Evolutionary conservation across 2,113 vertebrate species (phyloP), one percentile per base, ranked within the genome.

Genomic region (Okapia johnstoni): DNA sequence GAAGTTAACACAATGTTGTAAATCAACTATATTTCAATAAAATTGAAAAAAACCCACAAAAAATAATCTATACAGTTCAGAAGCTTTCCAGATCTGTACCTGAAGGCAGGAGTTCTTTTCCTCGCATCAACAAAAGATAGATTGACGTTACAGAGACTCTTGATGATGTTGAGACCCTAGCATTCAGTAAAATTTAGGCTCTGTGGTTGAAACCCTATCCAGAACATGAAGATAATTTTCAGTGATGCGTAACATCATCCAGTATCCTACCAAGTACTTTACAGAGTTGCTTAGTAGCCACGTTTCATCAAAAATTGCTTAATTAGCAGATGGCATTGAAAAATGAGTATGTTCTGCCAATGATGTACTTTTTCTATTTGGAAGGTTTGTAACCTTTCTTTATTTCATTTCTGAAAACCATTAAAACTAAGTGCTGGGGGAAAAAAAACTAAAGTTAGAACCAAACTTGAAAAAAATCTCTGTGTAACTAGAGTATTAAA

Each of bases 261-360:
- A 85, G 33, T 76, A 94, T 15, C 61, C 7, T 85, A 58, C 19
- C 30, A 85, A 52, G 28, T 81, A n/a, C 17, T 95, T 88, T 36
- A 50, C 55, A 7, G 79, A 84, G 84, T 60, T 55, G 81, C 9
- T 93, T 89, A 87, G 28, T 88, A 88, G 54, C 23, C 36, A 92
- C 30, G 83, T 89, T 92, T 93, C 33, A 85, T 87, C 6, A 84
- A 93, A 92, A 81, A 63, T 26, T 73, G 30, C 40, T 90, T 73
- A 84, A 87, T 79, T 93, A 57, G n/a, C 84, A 96, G 57, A 92
- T 93, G 84, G 84, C 61, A 86, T 77, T 93, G 73, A 95, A 93
- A 73, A 73, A 79, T 7, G 13, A 93, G 28, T 70, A 54, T 48
- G n/a, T 92, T 28, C 52, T 88, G 21, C 14, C 50, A 92, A 23